Evolutionary conservation across 1,140 invertebrate genomes (phyloP), one percentile per base, ranked within the genome.

Genomic region (Helicoverpa zea): DNA sequence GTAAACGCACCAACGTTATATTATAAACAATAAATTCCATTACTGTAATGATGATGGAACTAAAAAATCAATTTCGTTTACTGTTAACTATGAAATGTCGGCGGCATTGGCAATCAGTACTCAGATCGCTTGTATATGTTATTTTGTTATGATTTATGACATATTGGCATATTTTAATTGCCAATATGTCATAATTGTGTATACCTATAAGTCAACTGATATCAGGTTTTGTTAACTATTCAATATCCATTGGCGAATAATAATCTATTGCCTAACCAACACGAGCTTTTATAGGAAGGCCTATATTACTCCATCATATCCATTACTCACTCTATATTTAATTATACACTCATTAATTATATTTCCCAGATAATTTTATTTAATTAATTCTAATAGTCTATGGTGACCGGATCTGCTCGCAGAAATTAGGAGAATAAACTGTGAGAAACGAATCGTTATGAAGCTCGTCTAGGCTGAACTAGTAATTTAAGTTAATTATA

Each of bases 11-110:
- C 85, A 80, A 84, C 83, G 78, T 83, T 76, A 88, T 77, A 89
- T 91, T 89, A 89, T 87, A 87, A 90, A 89, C 87, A 92, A 91
- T 87, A 92, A 91, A 92, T 91, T 77, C 79, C 59, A 93, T 89
- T 79, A 84, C 61, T 66, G 56, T 92, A 91, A 93, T 90, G 90
- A 88, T 87, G 86, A 91, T 91, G 88, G 87, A 92, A 85, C 84
- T 88, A 89, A 92, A 87, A 93, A 94, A 93, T 94, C 92, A 92
- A 93, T 94, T 90, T 89, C 79, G 74, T 80, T 72, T 93, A 94
- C 91, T 89, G 92, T 93, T 94, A 92, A 29, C 61, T 78, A 52
- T 81, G 81, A 87, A 88, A 87, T 84, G 75, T 84, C 68, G 78
- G 81, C 63, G 85, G 83, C 83, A 76, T 82, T 77, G 66, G 56